A percentile compares a stretch with the other conserved stretches of the same genome.
These are phyloP conservation scores for Orchesellides sinensis DNA, from an alignment of 2,888 invertebrate species.

Conservation along the genomic window DNA sequence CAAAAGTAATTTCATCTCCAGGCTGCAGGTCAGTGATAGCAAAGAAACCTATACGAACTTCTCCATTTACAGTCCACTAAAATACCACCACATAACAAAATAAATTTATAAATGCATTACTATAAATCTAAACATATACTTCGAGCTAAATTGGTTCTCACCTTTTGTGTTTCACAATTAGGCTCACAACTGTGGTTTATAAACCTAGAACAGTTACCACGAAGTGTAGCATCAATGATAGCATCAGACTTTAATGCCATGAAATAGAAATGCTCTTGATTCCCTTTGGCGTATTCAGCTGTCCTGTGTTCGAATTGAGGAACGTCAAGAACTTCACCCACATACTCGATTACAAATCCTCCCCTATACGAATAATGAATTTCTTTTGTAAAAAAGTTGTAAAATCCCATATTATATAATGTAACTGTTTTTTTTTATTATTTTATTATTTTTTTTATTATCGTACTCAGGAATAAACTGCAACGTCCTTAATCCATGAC, in stretches of 20 bases:
- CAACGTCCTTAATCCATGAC: constrained; percentile 91
- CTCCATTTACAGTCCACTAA: constrained; percentile 93
- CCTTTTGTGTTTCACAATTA: constrained; percentile 98
- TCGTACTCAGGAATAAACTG: constrained; percentile 85
- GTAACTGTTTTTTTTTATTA: neutral
- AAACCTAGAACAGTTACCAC: constrained; percentile 97
- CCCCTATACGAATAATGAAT: constrained; percentile 79
- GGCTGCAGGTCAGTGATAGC: constrained; percentile 87
- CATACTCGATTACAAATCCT: constrained; percentile 98
- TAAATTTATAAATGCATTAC: neutral
- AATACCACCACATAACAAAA: constrained; percentile 20
- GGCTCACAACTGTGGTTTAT: constrained; percentile 99
- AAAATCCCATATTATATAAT: constrained; percentile 5
- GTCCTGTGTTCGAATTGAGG: constrained; percentile 93
- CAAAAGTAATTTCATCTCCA: constrained; percentile 98
- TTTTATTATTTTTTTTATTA: neutral
- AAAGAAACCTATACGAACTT: constrained; percentile 97
- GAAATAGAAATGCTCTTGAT: constrained; percentile 96
- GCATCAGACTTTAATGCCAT: constrained; percentile 97
- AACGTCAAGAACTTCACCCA: constrained; percentile 96
- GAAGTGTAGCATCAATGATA: constrained; percentile 96
- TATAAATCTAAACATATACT: neutral
- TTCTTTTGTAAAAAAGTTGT: too few relatives aligned
- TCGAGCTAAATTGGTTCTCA: constrained; percentile 74
- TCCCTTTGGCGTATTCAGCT: constrained; percentile 91